Percentiles rank a stretch among this genome's conserved stretches.
phyloP scores from a whole-genome alignment of 2,888 invertebrate genomes.

The Isoperla grammatica region DNA sequence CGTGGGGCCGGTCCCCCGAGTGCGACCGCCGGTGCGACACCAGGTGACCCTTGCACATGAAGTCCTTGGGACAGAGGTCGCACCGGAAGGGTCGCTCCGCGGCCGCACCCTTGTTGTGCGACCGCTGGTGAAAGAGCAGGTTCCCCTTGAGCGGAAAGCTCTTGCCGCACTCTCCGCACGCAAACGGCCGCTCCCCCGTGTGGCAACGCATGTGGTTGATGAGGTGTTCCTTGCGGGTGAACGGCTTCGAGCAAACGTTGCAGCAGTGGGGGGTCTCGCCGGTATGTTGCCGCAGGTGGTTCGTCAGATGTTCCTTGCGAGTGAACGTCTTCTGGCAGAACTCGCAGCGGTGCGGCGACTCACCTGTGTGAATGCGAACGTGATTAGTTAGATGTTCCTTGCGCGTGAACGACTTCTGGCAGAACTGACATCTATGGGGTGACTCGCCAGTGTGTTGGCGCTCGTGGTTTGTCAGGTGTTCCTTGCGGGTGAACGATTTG shows the following conservation, averaged over 20 bases:
- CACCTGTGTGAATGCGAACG: conserved; percentile 57
- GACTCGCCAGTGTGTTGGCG: conserved; percentile 85
- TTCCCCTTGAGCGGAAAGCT: conserved; percentile 81
- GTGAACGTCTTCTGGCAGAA: conserved; percentile 66
- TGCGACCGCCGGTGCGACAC: conserved; percentile 29
- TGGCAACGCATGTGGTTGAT: conserved; percentile 69
- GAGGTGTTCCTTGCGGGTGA: conserved; percentile 67
- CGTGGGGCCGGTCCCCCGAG: conserved; percentile 42
- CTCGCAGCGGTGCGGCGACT: conserved; percentile 64
- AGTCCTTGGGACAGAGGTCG: conserved; percentile 79
- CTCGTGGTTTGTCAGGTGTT: conserved; percentile 79
- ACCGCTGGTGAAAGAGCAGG: conserved; percentile 77
- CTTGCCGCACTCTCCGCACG: conserved; percentile 80
- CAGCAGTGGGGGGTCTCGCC: conserved; percentile 67
- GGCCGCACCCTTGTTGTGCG: conserved; percentile 69
- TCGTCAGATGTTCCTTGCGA: conserved; percentile 65
- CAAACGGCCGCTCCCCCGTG: conserved; percentile 69
- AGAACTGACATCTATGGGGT: conserved; percentile 78
- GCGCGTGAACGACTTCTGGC: conserved; percentile 77
- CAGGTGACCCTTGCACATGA: conserved; percentile 69
- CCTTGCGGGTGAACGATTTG: conserved; percentile 44
- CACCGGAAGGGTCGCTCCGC: conserved; percentile 67
- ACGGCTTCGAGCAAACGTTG: conserved; percentile 67
- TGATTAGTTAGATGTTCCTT: conserved; percentile 84
- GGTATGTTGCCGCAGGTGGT: conserved; percentile 63